A percentile compares a stretch with the other conserved stretches of the same genome.
These are phyloP conservation scores for Tichodroma muraria DNA, from an alignment of 2,113 vertebrate genomes.

Conservation along the genomic window DNA sequence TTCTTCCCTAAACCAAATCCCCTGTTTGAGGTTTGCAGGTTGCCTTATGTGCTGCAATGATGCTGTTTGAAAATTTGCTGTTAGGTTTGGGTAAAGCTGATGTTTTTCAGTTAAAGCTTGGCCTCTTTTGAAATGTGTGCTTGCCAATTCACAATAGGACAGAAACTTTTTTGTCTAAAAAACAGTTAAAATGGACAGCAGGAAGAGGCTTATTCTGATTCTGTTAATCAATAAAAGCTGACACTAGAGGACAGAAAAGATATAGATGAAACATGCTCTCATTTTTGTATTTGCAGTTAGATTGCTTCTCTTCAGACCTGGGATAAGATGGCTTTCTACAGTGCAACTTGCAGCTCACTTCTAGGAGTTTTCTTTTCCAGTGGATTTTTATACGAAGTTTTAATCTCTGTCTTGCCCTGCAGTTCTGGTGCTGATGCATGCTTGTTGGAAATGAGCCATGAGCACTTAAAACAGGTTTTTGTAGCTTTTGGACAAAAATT, in stretches of 20 bases:
- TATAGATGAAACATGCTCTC: background rate
- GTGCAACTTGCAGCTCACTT: background rate
- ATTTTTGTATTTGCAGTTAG: background rate
- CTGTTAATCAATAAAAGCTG: background rate
- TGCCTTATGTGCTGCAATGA: background rate
- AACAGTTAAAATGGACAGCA: background rate
- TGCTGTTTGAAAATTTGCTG: background rate
- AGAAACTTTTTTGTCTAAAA: background rate
- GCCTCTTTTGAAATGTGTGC: background rate
- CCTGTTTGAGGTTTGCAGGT: background rate
- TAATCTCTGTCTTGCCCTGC: background rate
- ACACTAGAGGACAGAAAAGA: background rate
- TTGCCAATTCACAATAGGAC: background rate
- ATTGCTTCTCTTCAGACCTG: background rate
- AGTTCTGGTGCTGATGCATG: background rate
- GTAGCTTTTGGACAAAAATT: background rate
- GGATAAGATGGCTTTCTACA: background rate
- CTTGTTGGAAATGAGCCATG: background rate
- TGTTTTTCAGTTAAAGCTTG: background rate
- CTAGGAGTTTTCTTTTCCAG: background rate
- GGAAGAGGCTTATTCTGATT: background rate
- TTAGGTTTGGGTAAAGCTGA: background rate
- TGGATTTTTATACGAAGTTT: background rate
- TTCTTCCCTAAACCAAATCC: background rate
- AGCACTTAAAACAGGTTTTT: background rate